Conservation (phyloP, 2,888 invertebrate species). For the Chalcis sispes region DNA sequence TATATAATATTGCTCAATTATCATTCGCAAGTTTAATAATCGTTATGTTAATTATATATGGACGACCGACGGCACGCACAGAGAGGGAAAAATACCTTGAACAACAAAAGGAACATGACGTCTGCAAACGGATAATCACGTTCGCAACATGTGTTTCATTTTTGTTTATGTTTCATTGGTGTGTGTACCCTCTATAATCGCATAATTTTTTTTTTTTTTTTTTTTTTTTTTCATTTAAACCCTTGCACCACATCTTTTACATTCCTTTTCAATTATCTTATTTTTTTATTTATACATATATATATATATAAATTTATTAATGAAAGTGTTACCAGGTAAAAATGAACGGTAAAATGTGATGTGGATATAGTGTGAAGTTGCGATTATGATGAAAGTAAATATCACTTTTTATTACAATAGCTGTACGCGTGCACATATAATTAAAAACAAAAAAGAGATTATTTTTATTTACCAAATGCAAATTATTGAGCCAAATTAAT, state of each 20-base stretch:
- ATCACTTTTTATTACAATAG: conserved; percentile 3
- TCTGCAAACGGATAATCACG: conserved; percentile 39
- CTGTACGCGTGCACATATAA: no score
- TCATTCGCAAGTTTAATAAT: conserved; percentile 30
- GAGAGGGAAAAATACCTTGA: conserved; percentile 50
- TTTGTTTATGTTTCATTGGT: conserved; percentile 39
- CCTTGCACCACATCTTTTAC: no score
- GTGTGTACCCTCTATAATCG: conserved; percentile 37
- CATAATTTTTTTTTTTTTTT: conserved; percentile 20
- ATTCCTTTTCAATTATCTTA: conserved; percentile 18
- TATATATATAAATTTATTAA: conserved; percentile 38
- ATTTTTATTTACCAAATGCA: no score
- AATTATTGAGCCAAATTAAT: background rate
- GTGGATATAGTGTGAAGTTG: background rate
- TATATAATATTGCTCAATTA: conserved; percentile 18
- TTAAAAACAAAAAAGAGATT: no score
- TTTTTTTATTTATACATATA: no score
- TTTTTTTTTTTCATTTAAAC: no score
- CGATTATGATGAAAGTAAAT: background rate
- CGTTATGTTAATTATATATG: no score
- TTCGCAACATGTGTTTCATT: conserved; percentile 31
- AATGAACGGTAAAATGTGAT: conserved; percentile 47
- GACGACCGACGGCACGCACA: conserved; percentile 48
- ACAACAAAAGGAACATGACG: conserved; percentile 50
- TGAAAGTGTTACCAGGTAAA: conserved; percentile 23